Percentiles rank a stretch among this genome's conserved stretches.
These are phyloP conservation scores for Bombus cullumanus DNA, from an alignment of 1,140 invertebrate species.

Conservation along the genomic window DNA sequence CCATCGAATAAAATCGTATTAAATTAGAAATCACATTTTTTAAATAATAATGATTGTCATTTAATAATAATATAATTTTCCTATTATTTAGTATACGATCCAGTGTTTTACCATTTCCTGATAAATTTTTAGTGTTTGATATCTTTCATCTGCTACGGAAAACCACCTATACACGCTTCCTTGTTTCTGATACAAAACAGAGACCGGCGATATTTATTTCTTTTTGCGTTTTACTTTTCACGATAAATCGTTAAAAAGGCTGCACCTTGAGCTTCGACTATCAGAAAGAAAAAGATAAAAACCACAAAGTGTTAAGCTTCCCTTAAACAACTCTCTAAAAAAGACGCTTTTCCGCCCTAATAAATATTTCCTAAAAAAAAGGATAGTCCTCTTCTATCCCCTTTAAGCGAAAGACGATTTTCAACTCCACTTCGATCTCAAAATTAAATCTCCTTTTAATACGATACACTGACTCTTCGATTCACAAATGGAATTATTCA, in stretches of 20 bases:
- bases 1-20: too few relatives aligned
- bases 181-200: not conserved
- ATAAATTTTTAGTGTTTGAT: not conserved
- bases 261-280: not conserved
- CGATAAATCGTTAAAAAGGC: not conserved
- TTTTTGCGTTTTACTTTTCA: not conserved
- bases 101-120: too few relatives aligned
- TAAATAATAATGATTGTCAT: not conserved
- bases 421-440: not conserved
- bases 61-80: not conserved
- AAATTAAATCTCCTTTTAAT: not conserved
- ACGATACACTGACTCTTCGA: not conserved
- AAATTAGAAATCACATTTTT: too few relatives aligned
- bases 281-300: not conserved
- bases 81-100: not conserved
- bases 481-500: conserved; percentile 27
- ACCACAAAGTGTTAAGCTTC: not conserved
- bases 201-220: not conserved
- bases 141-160: not conserved
- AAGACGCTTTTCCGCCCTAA: not conserved
- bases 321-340: not conserved
- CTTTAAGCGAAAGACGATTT: not conserved
- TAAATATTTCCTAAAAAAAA: not conserved
- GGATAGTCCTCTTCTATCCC: not conserved
- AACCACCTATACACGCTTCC: not conserved